Base-by-base conservation (phyloP, 2,888 invertebrate species). In the Drosophila eohydei region DNA sequence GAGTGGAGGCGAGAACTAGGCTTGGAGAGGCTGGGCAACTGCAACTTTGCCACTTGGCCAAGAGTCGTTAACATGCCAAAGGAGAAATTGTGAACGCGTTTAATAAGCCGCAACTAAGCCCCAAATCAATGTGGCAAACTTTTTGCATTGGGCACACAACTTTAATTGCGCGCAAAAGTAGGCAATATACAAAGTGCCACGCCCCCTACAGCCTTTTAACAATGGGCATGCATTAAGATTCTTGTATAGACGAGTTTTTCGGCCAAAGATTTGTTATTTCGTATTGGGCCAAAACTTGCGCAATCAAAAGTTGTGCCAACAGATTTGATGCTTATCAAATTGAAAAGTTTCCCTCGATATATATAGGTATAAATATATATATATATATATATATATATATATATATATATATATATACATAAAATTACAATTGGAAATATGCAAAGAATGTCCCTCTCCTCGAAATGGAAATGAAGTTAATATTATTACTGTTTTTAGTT, bases 401-500 rank as follows among this genome's bases (percentile, higher is more conserved):
- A 40, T 40, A 16, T 16, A 41, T 16, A n/a, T 41, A 63, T 62
- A 16, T 14, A 21, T 21, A 21, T 46, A 67, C 72, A 81, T 77
- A 71, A 80, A 83, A 65, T 68, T 65, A 58, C 67, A 65, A 68
- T 51, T 74, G 69, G 66, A 81, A 81, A 84, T 84, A 83, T 83
- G 83, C 80, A 78, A 80, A 85, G 77, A 60, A 63, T 50, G 56
- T 57, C n/a, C 1, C 41, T 44, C 21, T 12, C 11, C 12, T 2
- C 7, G 14, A 38, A 66, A 40, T 30, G 50, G 28, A 28, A 62
- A 80, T 82, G 80, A 85, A 85, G 81, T 87, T 87, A 87, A 86
- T 87, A 86, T 85, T 86, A 86, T 87, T 82, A 87, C 83, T 84
- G 84, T 79, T 84, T 80, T 86, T 86, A 86, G 88, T 86, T 86